These are phyloP conservation scores for Magallana gigas DNA, from an alignment of 1,140 invertebrate species.

Conservation along the genomic window DNA sequence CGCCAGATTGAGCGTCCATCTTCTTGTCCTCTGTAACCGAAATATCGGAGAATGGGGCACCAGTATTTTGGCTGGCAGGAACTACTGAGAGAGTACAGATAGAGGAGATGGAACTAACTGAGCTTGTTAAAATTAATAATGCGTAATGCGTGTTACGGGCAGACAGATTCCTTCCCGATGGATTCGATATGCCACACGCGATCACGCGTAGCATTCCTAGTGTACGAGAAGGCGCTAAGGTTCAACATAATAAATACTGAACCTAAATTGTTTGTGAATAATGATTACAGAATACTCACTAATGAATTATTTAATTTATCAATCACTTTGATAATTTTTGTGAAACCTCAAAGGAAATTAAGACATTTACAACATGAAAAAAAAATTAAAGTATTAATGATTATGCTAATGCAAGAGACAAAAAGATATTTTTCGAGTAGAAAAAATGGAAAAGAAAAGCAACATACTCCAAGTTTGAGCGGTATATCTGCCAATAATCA, in stretches of 20 bases:
- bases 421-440: too few species aligned
- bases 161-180: constrained; percentile 4
- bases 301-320: too few species aligned
- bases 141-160: constrained; percentile 28
- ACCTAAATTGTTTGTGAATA: too few species aligned
- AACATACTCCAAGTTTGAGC: too few species aligned
- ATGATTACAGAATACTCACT: too few species aligned
- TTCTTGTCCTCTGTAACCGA: not conserved
- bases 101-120: not conserved
- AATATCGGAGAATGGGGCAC: not conserved
- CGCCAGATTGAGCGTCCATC: not conserved
- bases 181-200: constrained; percentile 21
- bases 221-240: not conserved
- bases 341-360: too few species aligned
- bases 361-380: too few species aligned
- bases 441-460: too few species aligned
- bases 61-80: constrained; percentile 19
- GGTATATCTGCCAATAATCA: too few species aligned
- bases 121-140: constrained; percentile 39
- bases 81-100: not conserved
- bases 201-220: not conserved
- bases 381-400: too few species aligned
- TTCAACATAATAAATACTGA: not conserved
- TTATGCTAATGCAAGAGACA: too few species aligned
- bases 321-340: too few species aligned